Percentiles rank a stretch among this genome's conserved stretches.
Conservation (phyloP, 2,888 invertebrate species). For the Branchellion lobata region DNA sequence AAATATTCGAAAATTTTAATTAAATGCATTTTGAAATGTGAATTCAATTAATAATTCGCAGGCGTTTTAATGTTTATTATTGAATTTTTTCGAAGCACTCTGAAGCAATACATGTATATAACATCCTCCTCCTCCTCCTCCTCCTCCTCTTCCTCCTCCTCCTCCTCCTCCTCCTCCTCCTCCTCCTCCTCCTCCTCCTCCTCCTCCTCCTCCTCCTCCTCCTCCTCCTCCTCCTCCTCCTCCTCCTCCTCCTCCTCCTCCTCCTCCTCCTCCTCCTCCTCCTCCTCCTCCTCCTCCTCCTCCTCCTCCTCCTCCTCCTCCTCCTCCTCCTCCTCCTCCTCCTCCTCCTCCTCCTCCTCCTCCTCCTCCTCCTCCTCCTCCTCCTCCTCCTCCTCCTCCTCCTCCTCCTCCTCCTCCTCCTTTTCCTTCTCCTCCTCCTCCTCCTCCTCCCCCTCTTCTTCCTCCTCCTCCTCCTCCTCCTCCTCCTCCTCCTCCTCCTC, state of each 20-base stretch:
- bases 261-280: background rate
- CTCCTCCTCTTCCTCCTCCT: conserved; percentile 22
- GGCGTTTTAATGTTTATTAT: too few species aligned
- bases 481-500: background rate
- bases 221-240: conserved; percentile 3
- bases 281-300: background rate
- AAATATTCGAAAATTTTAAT: too few species aligned
- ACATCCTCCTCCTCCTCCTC: background rate
- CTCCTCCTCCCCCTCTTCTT: conserved; percentile 14
- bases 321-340: background rate
- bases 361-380: background rate
- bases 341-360: too few species aligned
- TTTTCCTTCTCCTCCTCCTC: conserved; percentile 6
- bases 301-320: background rate
- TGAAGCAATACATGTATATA: too few species aligned
- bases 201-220: background rate
- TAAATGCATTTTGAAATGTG: too few species aligned
- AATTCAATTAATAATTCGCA: too few species aligned
- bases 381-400: background rate
- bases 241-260: conserved; percentile 20
- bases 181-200: conserved; percentile 21
- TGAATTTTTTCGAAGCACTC: too few species aligned
- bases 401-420: too few species aligned
- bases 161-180: background rate
- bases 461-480: conserved; percentile 1